Base-by-base conservation (phyloP, 2,888 invertebrate genomes). In the Leucozona laternaria region DNA sequence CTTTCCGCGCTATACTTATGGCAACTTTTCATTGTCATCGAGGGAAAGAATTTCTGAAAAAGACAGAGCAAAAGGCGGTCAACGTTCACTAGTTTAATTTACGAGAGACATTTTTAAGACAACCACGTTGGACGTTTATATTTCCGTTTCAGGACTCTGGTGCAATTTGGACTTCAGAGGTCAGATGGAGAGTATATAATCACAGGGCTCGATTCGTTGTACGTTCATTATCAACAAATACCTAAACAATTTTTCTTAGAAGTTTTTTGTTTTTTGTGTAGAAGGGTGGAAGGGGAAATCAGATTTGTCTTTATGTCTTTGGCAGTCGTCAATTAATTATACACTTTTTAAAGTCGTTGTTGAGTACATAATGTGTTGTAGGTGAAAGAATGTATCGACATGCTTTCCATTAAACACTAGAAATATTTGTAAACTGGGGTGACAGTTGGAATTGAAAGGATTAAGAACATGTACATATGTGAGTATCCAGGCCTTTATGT, bases 11-110 rank as follows among this genome's bases (percentile, higher is more conserved):
- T 31, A 34, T 40, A 45, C 22, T 22, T 43, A 45, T 7, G 15
- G 53, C 53, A 28, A 86, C 85, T 86, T 78, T 86, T 86, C 85
- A 86, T 70, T 81, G 81, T 86, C 85, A 81, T 81, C 78, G 68
- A 31, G 64, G 17, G 11, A 68, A 37, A 53, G 68, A 45, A 71
- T 64, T 75, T 22, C 80, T 80, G 80, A n/a, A 43, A 76, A 48
- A 72, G 76, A 79, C 84, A 84, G 53, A 45, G 45, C 68, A 81
- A 62, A 72, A 40, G 48, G 20, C 15, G 31, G 2, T 7, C 48
- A 48, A 76, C 34, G 55, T 75, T 34, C 62, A 80, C 45, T 45
- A 73, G 77, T 78, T 78, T 85, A 81, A 85, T 81, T 85, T 85
- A 85, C 77, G 85, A 73, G 60, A 37, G 50, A 81, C 77, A 86